phyloP scores from a whole-genome alignment of 2,113 vertebrate genomes.

The Cisticola juncidis region DNA sequence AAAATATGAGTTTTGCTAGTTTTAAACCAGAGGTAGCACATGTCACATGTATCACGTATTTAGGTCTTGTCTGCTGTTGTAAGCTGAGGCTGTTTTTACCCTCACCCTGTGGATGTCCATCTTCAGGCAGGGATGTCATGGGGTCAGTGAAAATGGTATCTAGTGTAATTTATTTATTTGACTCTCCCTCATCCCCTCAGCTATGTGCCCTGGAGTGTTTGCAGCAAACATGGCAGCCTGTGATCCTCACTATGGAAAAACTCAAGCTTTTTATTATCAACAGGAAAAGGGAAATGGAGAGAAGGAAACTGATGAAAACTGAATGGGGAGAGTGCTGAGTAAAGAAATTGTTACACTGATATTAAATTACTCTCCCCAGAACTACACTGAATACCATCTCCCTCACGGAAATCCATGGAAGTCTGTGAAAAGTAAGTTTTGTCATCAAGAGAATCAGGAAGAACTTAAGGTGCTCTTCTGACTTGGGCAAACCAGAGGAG shows the following conservation, averaged over 20 bases:
- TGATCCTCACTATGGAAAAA: not conserved
- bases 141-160: not conserved
- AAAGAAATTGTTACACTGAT: not conserved
- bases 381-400: rapidly evolving
- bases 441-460: not conserved
- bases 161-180: not conserved
- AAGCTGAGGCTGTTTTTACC: not conserved
- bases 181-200: not conserved
- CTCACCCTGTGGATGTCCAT: not conserved
- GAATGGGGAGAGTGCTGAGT: not conserved
- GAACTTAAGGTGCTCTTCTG: not conserved
- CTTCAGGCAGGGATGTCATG: not conserved
- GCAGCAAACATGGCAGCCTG: not conserved
- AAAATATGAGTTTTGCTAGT: not conserved
- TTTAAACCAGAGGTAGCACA: not conserved
- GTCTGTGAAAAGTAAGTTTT: not conserved
- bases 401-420: not conserved
- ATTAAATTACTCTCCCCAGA: not conserved
- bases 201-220: not conserved
- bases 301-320: not conserved
- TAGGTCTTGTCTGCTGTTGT: not conserved
- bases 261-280: not conserved
- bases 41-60: not conserved
- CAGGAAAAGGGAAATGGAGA: not conserved
- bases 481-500: not conserved